Percentiles rank a stretch among this genome's conserved stretches.
Evolutionary conservation across 2,113 vertebrate species (phyloP).

Genomic region (Ageneiosus marmoratus): DNA sequence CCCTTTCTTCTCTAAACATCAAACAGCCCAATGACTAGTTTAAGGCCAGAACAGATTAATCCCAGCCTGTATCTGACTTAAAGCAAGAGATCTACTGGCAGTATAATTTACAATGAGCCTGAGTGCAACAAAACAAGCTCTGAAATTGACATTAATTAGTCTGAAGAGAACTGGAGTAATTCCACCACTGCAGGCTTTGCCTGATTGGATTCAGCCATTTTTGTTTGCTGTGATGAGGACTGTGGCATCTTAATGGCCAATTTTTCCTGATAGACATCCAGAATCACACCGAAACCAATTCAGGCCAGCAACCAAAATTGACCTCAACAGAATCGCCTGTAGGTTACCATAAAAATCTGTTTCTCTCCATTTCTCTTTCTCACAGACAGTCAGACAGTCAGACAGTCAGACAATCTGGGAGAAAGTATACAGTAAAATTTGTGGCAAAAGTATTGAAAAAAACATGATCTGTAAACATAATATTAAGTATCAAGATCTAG

Average conservation of each 20-base stretch:
- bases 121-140: constrained; percentile 19
- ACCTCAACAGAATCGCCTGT: background rate
- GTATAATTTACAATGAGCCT: constrained; percentile 3
- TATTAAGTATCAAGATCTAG: background rate
- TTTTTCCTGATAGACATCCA: constrained; percentile 13
- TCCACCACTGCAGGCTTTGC: background rate
- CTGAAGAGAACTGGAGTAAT: constrained; percentile 14
- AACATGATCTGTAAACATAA: background rate
- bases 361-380: background rate
- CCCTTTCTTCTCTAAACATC: background rate
- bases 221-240: constrained; percentile 6
- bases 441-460: background rate
- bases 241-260: constrained; percentile 16
- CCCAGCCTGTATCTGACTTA: background rate
- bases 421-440: background rate
- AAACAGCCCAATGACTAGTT: background rate
- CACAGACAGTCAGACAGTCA: background rate
- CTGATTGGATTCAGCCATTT: constrained; percentile 8
- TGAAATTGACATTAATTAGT: constrained; percentile 20
- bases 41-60: constrained; percentile 8
- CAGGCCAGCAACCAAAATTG: background rate
- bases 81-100: background rate
- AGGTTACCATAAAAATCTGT: constrained; percentile 11
- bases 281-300: constrained; percentile 10
- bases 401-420: background rate